Evolutionary conservation across 1,140 invertebrate genomes (phyloP).

Genomic region (Capitella teleta): DNA sequence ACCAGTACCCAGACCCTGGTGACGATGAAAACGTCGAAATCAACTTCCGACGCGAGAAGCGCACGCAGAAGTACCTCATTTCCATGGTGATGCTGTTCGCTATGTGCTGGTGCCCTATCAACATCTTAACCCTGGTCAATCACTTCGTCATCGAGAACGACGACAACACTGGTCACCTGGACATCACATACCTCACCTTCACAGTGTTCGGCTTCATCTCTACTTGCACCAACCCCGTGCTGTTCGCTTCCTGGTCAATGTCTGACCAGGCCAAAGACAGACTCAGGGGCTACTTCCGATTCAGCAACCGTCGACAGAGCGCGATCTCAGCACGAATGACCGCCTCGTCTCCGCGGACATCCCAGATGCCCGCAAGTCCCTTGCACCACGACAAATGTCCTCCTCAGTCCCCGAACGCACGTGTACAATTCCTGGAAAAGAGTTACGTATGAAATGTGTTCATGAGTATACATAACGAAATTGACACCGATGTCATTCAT

Average conservation of each 20-base stretch:
- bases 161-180: slow-evolving; percentile 56
- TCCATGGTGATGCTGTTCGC: slow-evolving; percentile 55
- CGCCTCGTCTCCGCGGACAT: too few relatives aligned
- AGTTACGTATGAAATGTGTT: too few relatives aligned
- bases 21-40: slow-evolving; percentile 46
- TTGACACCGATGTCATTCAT: too few relatives aligned
- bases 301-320: slow-evolving; percentile 33
- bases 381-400: too few relatives aligned
- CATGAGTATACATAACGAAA: too few relatives aligned
- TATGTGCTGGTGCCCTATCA: slow-evolving; percentile 55
- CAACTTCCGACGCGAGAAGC: slow-evolving; percentile 48
- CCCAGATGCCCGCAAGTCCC: too few relatives aligned
- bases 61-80: slow-evolving; percentile 56
- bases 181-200: slow-evolving; percentile 56
- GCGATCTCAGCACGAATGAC: too few relatives aligned
- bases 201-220: slow-evolving; percentile 61
- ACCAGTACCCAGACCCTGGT: too few relatives aligned
- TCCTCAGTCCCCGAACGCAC: too few relatives aligned
- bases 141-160: slow-evolving; percentile 57
- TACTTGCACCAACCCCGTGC: slow-evolving; percentile 52
- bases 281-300: slow-evolving; percentile 52
- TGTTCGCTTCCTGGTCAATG: slow-evolving; percentile 56
- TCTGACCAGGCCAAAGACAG: slow-evolving; percentile 53
- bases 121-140: slow-evolving; percentile 56
- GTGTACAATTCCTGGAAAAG: too few relatives aligned